Conservation (phyloP, 2,113 vertebrate species). For the Ascaphus truei region DNA sequence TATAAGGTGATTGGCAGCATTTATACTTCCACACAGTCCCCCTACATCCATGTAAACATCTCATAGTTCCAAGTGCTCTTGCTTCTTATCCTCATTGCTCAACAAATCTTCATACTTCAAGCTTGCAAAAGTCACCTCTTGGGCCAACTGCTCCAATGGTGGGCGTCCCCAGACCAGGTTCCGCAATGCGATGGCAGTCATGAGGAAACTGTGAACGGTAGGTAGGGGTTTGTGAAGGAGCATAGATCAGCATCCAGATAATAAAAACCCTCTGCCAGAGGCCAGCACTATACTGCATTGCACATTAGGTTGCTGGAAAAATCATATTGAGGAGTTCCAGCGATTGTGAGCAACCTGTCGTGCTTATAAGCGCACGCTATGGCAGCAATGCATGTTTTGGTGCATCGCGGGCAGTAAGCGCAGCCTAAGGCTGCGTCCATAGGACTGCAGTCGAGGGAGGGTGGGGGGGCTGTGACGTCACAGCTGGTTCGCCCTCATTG, state of each 20-base stretch:
- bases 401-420: too few relatives aligned
- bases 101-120: slow-evolving; percentile 57
- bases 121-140: slow-evolving; percentile 80
- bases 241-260: too few relatives aligned
- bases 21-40: too few relatives aligned
- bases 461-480: too few relatives aligned
- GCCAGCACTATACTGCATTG: background rate
- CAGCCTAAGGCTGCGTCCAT: too few relatives aligned
- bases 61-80: background rate
- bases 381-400: too few relatives aligned
- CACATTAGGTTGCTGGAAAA: background rate
- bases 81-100: accelerated
- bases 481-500: too few relatives aligned
- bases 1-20: too few relatives aligned
- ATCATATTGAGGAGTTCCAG: too few relatives aligned
- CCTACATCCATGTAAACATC: slow-evolving; percentile 10
- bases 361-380: too few relatives aligned
- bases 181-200: slow-evolving; percentile 84
- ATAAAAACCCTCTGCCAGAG: background rate
- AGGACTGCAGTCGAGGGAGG: too few relatives aligned
- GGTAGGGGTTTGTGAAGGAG: background rate
- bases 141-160: slow-evolving; percentile 74
- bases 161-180: slow-evolving; percentile 82
- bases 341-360: too few relatives aligned
- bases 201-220: slow-evolving; percentile 67